Percentiles rank a stretch among this genome's conserved stretches.
phyloP scores from a whole-genome alignment of 2,113 vertebrate genomes.

The Eurystomus gularis region DNA sequence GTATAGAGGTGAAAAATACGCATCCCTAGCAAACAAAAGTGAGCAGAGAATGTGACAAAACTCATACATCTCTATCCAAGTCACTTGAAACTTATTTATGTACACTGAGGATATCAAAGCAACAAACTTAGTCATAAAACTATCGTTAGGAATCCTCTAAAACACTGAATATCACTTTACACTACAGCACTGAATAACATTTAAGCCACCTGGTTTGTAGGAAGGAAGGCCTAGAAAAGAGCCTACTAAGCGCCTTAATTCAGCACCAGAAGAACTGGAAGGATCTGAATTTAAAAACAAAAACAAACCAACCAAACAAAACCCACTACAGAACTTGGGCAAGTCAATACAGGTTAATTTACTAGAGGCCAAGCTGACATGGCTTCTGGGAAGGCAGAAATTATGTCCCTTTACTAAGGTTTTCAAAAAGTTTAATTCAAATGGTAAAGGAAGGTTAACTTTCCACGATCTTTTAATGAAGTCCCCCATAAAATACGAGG shows the following conservation, averaged over 20 bases:
- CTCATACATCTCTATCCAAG: background rate
- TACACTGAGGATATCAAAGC: background rate
- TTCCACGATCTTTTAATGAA: background rate
- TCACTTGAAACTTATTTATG: background rate
- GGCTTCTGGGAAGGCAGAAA: background rate
- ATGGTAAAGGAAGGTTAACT: background rate
- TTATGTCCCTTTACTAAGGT: background rate
- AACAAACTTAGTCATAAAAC: background rate
- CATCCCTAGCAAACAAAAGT: background rate
- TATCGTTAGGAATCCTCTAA: background rate
- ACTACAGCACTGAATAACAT: background rate
- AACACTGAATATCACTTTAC: background rate
- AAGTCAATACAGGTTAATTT: background rate
- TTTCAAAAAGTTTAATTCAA: background rate
- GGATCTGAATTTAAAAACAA: background rate
- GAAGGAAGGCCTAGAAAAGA: background rate
- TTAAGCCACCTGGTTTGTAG: background rate
- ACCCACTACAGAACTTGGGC: background rate
- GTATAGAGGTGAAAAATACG: background rate
- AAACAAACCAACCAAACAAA: background rate
- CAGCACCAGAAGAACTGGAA: background rate
- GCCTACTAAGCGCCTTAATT: background rate
- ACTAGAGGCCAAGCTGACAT: background rate
- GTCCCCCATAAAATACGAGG: background rate
- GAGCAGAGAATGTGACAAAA: background rate